Evolutionary conservation across 2,113 vertebrate genomes (phyloP).

Genomic region (Phrynocephalus versicolor): DNA sequence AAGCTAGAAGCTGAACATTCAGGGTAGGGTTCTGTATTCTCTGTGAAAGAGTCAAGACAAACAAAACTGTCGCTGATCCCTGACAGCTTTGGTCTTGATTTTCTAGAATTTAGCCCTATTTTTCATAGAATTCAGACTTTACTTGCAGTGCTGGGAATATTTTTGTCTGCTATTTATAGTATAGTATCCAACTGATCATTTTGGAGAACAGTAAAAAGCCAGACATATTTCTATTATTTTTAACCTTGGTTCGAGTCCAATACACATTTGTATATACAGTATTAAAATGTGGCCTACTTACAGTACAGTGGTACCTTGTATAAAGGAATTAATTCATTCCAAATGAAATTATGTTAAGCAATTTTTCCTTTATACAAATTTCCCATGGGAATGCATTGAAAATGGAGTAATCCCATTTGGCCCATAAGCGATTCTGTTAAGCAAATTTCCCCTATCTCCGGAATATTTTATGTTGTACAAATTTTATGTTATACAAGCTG

Average conservation of each 20-base stretch:
- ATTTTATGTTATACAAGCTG: too few species aligned
- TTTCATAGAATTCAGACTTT: background rate
- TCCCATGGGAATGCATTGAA: too few species aligned
- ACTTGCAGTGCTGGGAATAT: background rate
- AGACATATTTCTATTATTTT: background rate
- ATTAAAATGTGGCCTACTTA: too few species aligned
- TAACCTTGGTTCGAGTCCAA: background rate
- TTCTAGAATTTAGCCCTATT: background rate
- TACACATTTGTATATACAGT: background rate
- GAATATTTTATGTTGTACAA: too few species aligned
- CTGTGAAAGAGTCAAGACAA: background rate
- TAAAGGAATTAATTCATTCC: too few species aligned
- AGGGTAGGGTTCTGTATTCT: background rate
- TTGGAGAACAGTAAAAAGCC: background rate
- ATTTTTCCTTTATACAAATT: too few species aligned
- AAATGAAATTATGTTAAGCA: too few species aligned
- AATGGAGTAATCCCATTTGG: too few species aligned
- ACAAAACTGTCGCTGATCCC: background rate
- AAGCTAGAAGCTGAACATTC: background rate
- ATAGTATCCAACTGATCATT: background rate
- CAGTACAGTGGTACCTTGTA: too few species aligned
- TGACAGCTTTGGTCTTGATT: background rate
- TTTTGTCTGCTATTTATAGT: background rate
- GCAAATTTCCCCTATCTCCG: too few species aligned
- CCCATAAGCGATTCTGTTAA: too few species aligned